Percentiles rank a stretch among this genome's conserved stretches.
Conservation (phyloP, 2,797 vertebrate species). For the Falco berigora region DNA sequence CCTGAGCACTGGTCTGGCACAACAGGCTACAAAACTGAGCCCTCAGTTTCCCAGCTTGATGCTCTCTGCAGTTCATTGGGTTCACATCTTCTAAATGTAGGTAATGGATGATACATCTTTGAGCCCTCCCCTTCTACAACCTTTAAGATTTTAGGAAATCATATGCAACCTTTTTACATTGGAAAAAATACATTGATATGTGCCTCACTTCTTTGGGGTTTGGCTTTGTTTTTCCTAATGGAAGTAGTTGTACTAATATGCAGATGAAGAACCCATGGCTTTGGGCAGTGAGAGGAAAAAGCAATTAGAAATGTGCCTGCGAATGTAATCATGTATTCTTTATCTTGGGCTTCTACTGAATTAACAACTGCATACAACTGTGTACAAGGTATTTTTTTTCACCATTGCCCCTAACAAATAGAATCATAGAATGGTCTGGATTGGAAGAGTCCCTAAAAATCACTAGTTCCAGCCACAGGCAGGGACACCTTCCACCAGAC, state of each 20-base stretch:
- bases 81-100: background rate
- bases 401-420: background rate
- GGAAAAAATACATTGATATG: background rate
- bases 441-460: too few species aligned
- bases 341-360: background rate
- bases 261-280: background rate
- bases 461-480: too few species aligned
- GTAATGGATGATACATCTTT: background rate
- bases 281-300: background rate
- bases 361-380: background rate
- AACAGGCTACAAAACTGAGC: background rate
- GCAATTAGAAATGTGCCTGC: background rate
- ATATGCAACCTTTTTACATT: background rate
- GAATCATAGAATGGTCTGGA: background rate
- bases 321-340: background rate
- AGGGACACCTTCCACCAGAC: too few species aligned
- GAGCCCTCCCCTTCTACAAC: background rate
- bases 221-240: background rate
- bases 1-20: background rate
- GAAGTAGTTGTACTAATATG: background rate
- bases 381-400: background rate
- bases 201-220: background rate
- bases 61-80: background rate
- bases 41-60: background rate
- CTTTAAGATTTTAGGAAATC: background rate